phyloP scores from a whole-genome alignment of 2,113 vertebrate species.

The Phasianus colchicus region DNA sequence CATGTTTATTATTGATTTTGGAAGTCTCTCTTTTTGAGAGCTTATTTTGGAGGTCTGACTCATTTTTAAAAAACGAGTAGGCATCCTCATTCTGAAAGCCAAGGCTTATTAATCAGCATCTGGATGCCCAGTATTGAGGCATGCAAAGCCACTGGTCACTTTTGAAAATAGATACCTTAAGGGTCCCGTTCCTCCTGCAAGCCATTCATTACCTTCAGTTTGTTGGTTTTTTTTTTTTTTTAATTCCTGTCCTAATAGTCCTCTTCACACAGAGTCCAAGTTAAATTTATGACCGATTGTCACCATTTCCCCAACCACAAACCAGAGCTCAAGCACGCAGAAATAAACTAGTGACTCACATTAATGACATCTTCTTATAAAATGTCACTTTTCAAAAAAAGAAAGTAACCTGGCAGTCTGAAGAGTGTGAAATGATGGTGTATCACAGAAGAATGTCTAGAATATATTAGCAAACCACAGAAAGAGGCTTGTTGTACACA shows the following conservation, averaged over 20 bases:
- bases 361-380: conserved; percentile 46
- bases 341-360: conserved; percentile 60
- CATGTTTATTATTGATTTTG: conserved; percentile 64
- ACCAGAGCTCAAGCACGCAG: conserved; percentile 46
- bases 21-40: conserved; percentile 13
- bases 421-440: conserved; percentile 46
- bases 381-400: conserved; percentile 65
- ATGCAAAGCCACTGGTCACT: neutral
- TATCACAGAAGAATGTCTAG: conserved; percentile 63
- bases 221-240: conserved; percentile 25
- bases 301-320: conserved; percentile 57
- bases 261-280: conserved; percentile 46
- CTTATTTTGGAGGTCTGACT: conserved; percentile 53
- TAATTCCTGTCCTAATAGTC: conserved; percentile 42
- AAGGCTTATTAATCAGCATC: conserved; percentile 24
- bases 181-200: conserved; percentile 16
- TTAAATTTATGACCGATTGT: conserved; percentile 61
- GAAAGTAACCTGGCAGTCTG: conserved; percentile 53
- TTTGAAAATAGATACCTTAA: neutral
- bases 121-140: conserved; percentile 9
- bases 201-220: conserved; percentile 26
- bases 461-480: conserved; percentile 66
- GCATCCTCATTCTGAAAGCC: conserved; percentile 39
- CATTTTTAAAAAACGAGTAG: conserved; percentile 45
- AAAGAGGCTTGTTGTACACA: conserved; percentile 54